Evolutionary conservation across 2,888 invertebrate species (phyloP).

Genomic region (Disparrhopalites patrizii): DNA sequence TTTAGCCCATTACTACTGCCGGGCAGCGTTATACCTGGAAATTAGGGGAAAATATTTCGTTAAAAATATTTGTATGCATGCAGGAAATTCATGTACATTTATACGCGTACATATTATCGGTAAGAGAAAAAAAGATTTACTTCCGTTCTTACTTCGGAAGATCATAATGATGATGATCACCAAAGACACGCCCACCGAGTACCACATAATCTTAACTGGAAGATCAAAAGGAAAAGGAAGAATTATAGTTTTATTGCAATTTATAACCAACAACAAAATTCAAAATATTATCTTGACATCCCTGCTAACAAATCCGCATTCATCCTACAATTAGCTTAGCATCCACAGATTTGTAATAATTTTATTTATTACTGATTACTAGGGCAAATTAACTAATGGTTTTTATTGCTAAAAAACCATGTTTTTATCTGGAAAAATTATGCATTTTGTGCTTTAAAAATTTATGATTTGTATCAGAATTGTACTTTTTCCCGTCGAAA

Average conservation of each 20-base stretch:
- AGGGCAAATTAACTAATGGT: no score
- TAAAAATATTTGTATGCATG: not conserved
- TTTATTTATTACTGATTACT: no score
- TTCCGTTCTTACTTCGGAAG: slow-evolving; percentile 11
- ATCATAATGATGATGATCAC: slow-evolving; percentile 3
- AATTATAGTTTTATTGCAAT: not conserved
- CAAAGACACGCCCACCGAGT: not conserved
- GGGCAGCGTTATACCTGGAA: slow-evolving; percentile 6
- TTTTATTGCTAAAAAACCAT: no score
- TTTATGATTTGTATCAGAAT: no score
- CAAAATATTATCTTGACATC: not conserved
- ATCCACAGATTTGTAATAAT: no score
- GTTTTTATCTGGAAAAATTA: no score
- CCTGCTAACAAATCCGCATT: not conserved
- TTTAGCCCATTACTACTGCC: slow-evolving; percentile 6
- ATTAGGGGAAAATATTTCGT: not conserved
- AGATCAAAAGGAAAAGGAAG: not conserved
- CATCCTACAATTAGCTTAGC: not conserved
- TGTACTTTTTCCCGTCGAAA: no score
- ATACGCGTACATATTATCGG: not conserved
- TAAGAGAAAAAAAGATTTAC: not conserved
- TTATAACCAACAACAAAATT: not conserved
- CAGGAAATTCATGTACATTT: not conserved
- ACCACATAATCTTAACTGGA: slow-evolving; percentile 26
- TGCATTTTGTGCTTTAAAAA: no score